These are phyloP conservation scores for Hydrotaea diabolus DNA, from an alignment of 2,888 invertebrate species.

Conservation along the genomic window DNA sequence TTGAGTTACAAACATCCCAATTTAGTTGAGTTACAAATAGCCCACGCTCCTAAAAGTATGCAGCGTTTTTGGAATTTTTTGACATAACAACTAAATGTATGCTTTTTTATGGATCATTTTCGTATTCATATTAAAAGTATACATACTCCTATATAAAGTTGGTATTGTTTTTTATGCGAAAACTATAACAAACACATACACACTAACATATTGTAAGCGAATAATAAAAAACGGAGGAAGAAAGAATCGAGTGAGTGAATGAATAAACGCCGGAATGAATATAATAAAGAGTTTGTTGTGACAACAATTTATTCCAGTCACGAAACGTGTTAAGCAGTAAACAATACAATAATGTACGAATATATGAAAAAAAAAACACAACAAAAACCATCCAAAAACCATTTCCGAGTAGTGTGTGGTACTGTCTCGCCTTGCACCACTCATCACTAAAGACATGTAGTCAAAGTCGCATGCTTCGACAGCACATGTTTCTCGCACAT, in stretches of 20 bases:
- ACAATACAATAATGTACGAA: conserved; percentile 1
- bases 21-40: neutral
- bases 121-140: no score
- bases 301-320: conserved; percentile 57
- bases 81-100: conserved; percentile 22
- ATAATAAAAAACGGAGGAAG: neutral
- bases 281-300: conserved; percentile 43
- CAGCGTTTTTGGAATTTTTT: conserved; percentile 10
- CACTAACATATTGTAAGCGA: no score
- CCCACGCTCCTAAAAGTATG: conserved; percentile 15
- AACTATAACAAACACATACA: conserved; percentile 41
- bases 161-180: neutral
- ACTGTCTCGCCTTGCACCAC: neutral
- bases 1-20: no score
- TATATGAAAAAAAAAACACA: neutral
- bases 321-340: conserved; percentile 56
- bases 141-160: no score
- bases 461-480: neutral
- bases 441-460: no score
- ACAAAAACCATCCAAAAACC: neutral
- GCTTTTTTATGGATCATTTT: neutral
- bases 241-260: neutral
- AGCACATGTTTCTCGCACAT: no score
- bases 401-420: no score
- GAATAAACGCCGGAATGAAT: neutral